Conservation (phyloP, 1,140 invertebrate genomes). For the Yoshiicerus persimilis region DNA sequence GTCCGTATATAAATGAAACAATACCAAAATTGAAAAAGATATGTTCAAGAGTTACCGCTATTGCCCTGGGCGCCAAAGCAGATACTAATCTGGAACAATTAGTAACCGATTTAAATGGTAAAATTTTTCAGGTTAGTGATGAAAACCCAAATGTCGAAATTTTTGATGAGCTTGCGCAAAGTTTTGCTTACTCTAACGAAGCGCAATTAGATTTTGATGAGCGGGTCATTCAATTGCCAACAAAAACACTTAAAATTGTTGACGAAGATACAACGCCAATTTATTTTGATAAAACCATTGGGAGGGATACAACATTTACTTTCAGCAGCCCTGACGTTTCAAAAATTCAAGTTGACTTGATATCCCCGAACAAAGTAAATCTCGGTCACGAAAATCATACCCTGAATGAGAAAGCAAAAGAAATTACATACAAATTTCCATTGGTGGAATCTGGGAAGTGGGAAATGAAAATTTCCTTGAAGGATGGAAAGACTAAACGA, state of each 20-base stretch:
- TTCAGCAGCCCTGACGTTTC: not conserved
- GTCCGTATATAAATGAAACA: too few species aligned
- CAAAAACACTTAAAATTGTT: not conserved
- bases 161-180: not conserved
- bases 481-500: not conserved
- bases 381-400: not conserved
- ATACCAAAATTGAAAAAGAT: not conserved
- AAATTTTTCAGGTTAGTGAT: not conserved
- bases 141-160: not conserved
- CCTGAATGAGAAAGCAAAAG: not conserved
- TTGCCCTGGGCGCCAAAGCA: not conserved
- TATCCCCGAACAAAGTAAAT: not conserved
- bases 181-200: not conserved
- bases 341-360: not conserved
- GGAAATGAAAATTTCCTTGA: not conserved
- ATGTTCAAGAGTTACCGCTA: not conserved
- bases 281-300: not conserved
- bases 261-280: not conserved
- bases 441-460: not conserved
- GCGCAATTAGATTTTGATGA: not conserved
- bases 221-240: not conserved
- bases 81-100: not conserved
- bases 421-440: not conserved
- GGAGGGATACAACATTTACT: not conserved
- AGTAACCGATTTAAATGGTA: not conserved